Conservation (phyloP, 2,888 invertebrate species). For the Odontocolon sp. region DNA sequence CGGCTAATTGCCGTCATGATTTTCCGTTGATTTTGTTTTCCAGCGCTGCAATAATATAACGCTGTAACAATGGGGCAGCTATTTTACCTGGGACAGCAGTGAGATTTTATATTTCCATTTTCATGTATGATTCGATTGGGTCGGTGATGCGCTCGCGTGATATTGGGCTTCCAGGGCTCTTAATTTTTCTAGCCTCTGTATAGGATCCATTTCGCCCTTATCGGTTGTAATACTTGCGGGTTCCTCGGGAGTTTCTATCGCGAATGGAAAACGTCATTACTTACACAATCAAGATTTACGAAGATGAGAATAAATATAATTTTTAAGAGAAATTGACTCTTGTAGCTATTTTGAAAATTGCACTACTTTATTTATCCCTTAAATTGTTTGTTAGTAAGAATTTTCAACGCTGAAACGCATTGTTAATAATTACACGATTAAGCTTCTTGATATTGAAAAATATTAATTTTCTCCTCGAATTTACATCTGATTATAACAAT, state of each 20-base stretch:
- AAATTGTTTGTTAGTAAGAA: too few relatives aligned
- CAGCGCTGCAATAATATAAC: slow-evolving; percentile 27
- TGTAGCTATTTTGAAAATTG: too few relatives aligned
- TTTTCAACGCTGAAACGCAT: too few relatives aligned
- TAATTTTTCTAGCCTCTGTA: slow-evolving; percentile 77
- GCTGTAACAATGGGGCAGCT: not conserved
- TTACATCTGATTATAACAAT: too few relatives aligned
- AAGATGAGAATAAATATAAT: too few relatives aligned
- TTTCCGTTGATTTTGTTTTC: slow-evolving; percentile 58
- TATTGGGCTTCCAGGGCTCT: slow-evolving; percentile 76
- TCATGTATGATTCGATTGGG: slow-evolving; percentile 75
- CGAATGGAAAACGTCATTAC: not conserved
- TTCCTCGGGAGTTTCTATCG: slow-evolving; percentile 61
- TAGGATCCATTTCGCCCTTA: slow-evolving; percentile 76
- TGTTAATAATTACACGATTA: too few relatives aligned
- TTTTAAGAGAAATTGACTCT: too few relatives aligned
- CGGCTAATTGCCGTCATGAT: slow-evolving; percentile 49
- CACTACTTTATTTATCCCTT: too few relatives aligned
- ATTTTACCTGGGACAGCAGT: slow-evolving; percentile 22
- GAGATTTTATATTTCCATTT: slow-evolving; percentile 11
- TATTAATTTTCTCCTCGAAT: too few relatives aligned
- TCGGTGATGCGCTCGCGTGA: slow-evolving; percentile 70
- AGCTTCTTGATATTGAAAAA: too few relatives aligned
- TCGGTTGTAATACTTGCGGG: slow-evolving; percentile 68
- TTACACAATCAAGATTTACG: too few relatives aligned